phyloP scores from a whole-genome alignment of 2,888 invertebrate genomes.

The Hemicrepidius hirtus region DNA sequence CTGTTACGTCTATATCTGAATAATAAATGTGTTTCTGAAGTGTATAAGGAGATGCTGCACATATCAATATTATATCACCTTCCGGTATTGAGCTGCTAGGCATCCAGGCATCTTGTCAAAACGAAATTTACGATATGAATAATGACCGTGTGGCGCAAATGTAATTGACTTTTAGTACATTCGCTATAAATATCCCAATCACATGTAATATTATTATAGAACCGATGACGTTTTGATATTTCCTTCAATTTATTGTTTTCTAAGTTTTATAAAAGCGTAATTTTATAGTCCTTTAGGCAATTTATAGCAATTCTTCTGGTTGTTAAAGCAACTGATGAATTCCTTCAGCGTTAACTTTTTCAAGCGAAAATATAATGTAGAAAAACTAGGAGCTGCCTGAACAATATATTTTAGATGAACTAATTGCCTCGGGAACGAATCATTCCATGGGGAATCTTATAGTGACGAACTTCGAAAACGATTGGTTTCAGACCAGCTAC shows the following conservation, averaged over 20 bases:
- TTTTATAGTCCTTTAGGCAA: no score
- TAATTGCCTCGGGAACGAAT: slow-evolving; percentile 5
- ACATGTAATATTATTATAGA: no score
- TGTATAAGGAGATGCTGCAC: slow-evolving; percentile 5
- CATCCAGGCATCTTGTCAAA: slow-evolving; percentile 6
- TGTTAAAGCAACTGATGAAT: no score
- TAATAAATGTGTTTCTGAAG: slow-evolving; percentile 28
- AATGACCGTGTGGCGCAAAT: neutral
- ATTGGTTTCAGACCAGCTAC: slow-evolving; percentile 1
- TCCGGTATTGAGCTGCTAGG: slow-evolving; percentile 14
- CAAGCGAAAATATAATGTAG: slow-evolving; percentile 1
- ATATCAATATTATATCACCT: slow-evolving; percentile 27
- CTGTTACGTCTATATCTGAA: slow-evolving; percentile 14
- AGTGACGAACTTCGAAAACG: slow-evolving; percentile 2
- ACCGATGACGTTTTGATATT: no score
- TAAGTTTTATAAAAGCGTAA: no score
- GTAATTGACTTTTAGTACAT: neutral
- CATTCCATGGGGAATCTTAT: slow-evolving; percentile 10
- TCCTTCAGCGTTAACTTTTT: neutral
- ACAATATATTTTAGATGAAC: neutral
- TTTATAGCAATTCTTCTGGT: no score
- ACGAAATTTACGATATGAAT: slow-evolving; percentile 4
- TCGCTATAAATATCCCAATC: neutral
- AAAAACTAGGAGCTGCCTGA: neutral
- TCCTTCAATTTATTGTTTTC: no score